Percentiles rank a stretch among this genome's conserved stretches.
phyloP scores from a whole-genome alignment of 2,888 invertebrate genomes.

The Pimpla rufipes region DNA sequence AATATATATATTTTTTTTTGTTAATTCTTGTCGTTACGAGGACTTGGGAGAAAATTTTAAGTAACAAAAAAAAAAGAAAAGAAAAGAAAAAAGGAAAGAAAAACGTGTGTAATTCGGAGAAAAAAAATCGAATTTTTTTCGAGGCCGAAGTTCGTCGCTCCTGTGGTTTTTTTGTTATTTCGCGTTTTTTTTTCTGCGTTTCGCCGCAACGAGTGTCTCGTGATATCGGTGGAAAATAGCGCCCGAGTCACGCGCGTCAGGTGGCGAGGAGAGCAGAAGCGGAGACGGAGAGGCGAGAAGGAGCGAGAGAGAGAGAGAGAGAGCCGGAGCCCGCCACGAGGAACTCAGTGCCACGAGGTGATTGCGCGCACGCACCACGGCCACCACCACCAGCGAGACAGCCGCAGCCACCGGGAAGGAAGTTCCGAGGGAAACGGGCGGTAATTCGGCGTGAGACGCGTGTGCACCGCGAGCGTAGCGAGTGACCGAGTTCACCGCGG shows the following conservation, averaged over 20 bases:
- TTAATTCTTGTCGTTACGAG: neutral
- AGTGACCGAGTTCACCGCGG: too few relatives aligned
- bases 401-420: neutral
- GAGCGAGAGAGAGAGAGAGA: conserved; percentile 58
- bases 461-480: too few relatives aligned
- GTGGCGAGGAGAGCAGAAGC: conserved; percentile 58
- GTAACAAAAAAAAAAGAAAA: neutral
- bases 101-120: too few relatives aligned
- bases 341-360: conserved; percentile 52
- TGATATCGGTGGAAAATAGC: conserved; percentile 7
- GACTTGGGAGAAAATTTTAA: conserved; percentile 13
- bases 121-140: too few relatives aligned
- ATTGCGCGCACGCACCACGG: conserved; percentile 36
- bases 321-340: conserved; percentile 60
- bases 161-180: neutral
- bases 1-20: conserved; percentile 5
- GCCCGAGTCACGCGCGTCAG: conserved; percentile 35
- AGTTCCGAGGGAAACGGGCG: conserved; percentile 10
- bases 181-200: neutral
- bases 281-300: too few relatives aligned
- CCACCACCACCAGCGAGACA: conserved; percentile 7
- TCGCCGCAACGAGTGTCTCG: conserved; percentile 2
- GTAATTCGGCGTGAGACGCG: neutral
- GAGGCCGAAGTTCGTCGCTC: neutral
- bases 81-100: neutral